Percentiles rank a stretch among this genome's conserved stretches.
phyloP scores from a whole-genome alignment of 2,888 invertebrate genomes.

The Ichneumoninae sp. region DNA sequence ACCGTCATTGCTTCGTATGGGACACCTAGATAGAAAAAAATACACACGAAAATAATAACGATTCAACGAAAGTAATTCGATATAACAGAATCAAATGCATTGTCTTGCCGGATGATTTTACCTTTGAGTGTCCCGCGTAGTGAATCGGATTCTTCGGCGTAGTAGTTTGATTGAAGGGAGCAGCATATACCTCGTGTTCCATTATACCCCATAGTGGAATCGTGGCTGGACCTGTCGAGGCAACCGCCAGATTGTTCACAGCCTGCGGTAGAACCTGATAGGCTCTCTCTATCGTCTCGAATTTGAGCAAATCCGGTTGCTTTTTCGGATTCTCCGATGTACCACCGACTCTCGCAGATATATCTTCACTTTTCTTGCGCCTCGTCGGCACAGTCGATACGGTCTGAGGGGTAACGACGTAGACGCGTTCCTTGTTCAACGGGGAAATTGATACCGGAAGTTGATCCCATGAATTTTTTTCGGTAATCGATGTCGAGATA shows the following conservation, averaged over 20 bases:
- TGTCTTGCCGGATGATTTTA: conserved; percentile 75
- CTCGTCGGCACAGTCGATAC: conserved; percentile 50
- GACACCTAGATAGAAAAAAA: conserved; percentile 72
- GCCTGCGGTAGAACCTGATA: conserved; percentile 83
- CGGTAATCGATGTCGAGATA: conserved; percentile 77
- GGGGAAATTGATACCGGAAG: conserved; percentile 90
- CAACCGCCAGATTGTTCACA: conserved; percentile 81
- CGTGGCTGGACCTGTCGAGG: conserved; percentile 79
- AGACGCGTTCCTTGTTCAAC: conserved; percentile 92
- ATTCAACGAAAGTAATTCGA: neutral
- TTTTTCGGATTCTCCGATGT: conserved; percentile 81
- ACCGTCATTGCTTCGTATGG: conserved; percentile 72
- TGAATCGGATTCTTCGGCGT: conserved; percentile 73
- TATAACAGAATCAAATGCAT: neutral
- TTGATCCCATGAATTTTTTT: conserved; percentile 87
- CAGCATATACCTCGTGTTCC: conserved; percentile 81
- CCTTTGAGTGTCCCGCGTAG: conserved; percentile 88
- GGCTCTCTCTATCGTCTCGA: conserved; percentile 79
- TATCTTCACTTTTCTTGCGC: conserved; percentile 60
- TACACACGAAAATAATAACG: conserved; percentile 49
- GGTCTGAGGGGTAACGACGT: conserved; percentile 92
- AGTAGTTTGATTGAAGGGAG: conserved; percentile 56
- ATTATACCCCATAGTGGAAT: conserved; percentile 82
- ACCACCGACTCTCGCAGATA: conserved; percentile 75
- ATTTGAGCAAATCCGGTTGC: conserved; percentile 68